Evolutionary conservation across 2,113 vertebrate genomes (phyloP).

Genomic region (Pelecanoides urinatrix): DNA sequence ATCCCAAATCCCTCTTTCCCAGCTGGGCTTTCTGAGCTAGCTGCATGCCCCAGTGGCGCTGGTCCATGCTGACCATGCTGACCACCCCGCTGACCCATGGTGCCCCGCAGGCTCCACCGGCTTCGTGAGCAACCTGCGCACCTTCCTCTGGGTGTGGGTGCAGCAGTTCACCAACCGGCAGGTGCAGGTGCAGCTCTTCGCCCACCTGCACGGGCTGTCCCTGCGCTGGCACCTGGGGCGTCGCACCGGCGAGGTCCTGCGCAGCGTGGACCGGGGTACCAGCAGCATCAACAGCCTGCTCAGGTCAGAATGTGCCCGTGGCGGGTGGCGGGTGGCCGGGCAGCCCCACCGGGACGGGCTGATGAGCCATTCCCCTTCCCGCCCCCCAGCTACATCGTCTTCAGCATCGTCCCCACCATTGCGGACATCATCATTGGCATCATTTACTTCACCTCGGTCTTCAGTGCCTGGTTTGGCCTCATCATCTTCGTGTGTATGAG

Average conservation of each 20-base stretch:
- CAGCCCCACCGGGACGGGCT: not conserved
- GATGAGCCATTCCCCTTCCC: not conserved
- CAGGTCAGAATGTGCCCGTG: constrained; percentile 66
- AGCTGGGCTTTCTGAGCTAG: not conserved
- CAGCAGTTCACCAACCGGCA: constrained; percentile 92
- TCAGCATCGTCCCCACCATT: constrained; percentile 93
- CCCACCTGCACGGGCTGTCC: constrained; percentile 87
- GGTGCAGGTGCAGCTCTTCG: constrained; percentile 89
- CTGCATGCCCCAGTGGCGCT: no score
- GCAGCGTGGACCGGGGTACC: constrained; percentile 91
- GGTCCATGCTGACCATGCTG: fast-evolving
- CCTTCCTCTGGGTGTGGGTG: constrained; percentile 94
- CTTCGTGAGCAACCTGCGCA: constrained; percentile 90
- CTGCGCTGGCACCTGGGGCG: constrained; percentile 93
- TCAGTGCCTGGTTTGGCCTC: constrained; percentile 97
- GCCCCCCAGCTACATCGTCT: constrained; percentile 87
- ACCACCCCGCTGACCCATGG: not conserved
- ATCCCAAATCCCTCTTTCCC: not conserved
- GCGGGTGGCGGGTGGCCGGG: fast-evolving
- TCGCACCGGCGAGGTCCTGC: constrained; percentile 90
- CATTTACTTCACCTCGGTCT: constrained; percentile 88
- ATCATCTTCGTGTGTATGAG: constrained; percentile 95
- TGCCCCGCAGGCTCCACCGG: constrained; percentile 76
- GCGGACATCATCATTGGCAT: constrained; percentile 92
- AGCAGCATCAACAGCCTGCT: constrained; percentile 90